Percentiles rank a stretch among this genome's conserved stretches.
Evolutionary conservation across 2,888 invertebrate genomes (phyloP).

Genomic region (Germaria angustata): DNA sequence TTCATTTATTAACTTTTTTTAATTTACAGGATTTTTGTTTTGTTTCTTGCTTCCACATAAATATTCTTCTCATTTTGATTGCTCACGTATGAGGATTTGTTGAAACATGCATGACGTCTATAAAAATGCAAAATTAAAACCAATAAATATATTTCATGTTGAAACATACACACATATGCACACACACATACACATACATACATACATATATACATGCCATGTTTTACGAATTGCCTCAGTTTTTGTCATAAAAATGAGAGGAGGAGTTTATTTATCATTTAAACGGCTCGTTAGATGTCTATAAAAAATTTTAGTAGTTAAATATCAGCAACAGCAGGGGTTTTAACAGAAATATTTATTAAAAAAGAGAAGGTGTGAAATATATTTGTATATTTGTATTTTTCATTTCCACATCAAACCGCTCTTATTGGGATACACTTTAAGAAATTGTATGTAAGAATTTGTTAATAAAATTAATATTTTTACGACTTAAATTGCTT

Average conservation of each 20-base stretch:
- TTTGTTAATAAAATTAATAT: no score
- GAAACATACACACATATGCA: background rate
- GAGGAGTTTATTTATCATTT: background rate
- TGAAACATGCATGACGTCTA: conserved; percentile 5
- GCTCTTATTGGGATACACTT: no score
- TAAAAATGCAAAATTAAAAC: conserved; percentile 39
- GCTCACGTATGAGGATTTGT: conserved; percentile 15
- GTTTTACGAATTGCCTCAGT: background rate
- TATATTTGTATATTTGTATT: no score
- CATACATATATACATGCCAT: background rate
- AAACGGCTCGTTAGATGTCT: background rate
- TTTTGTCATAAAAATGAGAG: background rate
- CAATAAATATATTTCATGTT: conserved; percentile 38
- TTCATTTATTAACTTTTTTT: no score
- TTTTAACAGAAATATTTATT: no score
- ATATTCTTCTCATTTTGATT: background rate
- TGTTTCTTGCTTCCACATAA: background rate
- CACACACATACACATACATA: background rate
- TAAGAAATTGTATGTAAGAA: no score
- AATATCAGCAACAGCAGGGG: no score
- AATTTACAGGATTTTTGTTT: background rate
- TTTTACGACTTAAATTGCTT: no score
- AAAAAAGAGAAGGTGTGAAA: no score
- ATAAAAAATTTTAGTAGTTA: background rate
- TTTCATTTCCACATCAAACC: no score